Evolutionary conservation across 2,113 vertebrate genomes (phyloP).

Genomic region (Sardina pilchardus): DNA sequence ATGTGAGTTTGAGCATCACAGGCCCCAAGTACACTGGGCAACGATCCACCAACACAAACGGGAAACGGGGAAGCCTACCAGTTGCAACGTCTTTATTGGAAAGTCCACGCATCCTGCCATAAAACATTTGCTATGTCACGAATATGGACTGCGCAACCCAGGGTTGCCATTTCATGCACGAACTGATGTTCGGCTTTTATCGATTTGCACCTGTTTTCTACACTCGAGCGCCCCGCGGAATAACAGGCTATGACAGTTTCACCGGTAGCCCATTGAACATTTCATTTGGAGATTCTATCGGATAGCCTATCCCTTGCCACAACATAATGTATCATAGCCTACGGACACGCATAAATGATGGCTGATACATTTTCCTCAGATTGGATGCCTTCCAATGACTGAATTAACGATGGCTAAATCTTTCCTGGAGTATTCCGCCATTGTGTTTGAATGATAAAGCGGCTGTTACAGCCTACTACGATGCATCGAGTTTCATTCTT

Average conservation of each 20-base stretch:
- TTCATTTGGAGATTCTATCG: not conserved
- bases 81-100: not conserved
- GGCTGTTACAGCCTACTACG: not conserved
- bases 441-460: constrained; percentile 5
- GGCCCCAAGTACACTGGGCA: not conserved
- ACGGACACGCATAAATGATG: not conserved
- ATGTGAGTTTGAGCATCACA: not conserved
- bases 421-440: not conserved
- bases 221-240: not conserved
- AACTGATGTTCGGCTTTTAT: not conserved
- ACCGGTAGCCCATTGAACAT: not conserved
- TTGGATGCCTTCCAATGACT: not conserved
- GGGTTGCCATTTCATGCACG: not conserved
- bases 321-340: not conserved
- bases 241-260: not conserved
- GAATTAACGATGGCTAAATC: not conserved
- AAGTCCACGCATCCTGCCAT: not conserved
- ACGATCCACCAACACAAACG: not conserved
- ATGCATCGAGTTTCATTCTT: not conserved
- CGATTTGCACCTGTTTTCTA: not conserved
- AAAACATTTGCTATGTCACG: too few species aligned
- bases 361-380: not conserved
- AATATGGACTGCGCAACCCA: not conserved
- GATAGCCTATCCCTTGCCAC: not conserved
- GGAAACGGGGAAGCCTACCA: not conserved